A percentile compares a stretch with the other conserved stretches of the same genome.
These are phyloP conservation scores for Bubo blakistoni DNA, from an alignment of 2,113 vertebrate species.

Conservation along the genomic window DNA sequence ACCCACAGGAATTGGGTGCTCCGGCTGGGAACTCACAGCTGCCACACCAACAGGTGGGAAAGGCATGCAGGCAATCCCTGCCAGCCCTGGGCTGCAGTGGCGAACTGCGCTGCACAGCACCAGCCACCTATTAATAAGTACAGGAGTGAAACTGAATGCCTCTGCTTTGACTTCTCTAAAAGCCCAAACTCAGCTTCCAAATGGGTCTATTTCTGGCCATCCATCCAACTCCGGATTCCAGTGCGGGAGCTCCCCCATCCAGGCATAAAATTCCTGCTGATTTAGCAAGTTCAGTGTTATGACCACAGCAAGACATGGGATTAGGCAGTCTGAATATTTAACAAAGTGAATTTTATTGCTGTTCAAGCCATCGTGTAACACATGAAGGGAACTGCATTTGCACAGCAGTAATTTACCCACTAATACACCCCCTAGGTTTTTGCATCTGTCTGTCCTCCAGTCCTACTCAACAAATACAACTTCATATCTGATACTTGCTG, in stretches of 20 bases:
- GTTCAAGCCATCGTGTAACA: not conserved
- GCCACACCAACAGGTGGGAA: slow-evolving; percentile 38
- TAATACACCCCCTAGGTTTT: not conserved
- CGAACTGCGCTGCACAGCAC: not conserved
- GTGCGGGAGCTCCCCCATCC: not conserved
- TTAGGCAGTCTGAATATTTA: not conserved
- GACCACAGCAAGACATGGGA: not conserved
- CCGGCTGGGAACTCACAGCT: not conserved
- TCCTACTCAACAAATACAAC: not conserved
- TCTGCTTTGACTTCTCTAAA: not conserved
- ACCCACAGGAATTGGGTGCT: not conserved
- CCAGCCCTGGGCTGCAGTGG: not conserved
- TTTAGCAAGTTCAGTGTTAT: not conserved
- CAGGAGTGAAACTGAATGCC: not conserved
- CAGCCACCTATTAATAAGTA: slow-evolving; percentile 10
- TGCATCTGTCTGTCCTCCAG: not conserved
- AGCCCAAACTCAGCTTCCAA: not conserved
- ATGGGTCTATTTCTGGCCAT: not conserved
- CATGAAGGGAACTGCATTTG: not conserved
- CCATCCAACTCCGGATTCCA: not conserved
- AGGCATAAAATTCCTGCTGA: not conserved
- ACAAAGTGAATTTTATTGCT: not conserved
- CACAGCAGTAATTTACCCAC: not conserved
- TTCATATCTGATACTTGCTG: not conserved
- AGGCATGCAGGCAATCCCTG: slow-evolving; percentile 3